Conservation (phyloP, 1,140 invertebrate genomes). For the Drosophila pectinifera region DNA sequence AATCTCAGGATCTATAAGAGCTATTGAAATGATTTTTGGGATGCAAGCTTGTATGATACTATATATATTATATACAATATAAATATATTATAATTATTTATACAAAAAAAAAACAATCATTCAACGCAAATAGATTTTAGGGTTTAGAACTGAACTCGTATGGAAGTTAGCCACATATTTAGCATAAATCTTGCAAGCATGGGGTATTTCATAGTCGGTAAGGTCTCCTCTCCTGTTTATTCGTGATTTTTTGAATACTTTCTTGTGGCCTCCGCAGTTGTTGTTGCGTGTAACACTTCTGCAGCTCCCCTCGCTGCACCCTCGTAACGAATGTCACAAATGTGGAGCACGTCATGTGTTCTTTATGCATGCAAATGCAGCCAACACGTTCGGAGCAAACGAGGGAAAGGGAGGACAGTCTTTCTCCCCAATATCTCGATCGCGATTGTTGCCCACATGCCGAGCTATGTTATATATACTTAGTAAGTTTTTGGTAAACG, state of each 20-base stretch:
- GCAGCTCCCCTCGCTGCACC: conserved; percentile 14
- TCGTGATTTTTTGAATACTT: conserved; percentile 36
- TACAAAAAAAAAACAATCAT: neutral
- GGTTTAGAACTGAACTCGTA: neutral
- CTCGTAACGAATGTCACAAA: conserved; percentile 69
- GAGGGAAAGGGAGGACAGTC: conserved; percentile 16
- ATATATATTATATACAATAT: no score
- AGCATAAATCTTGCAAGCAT: neutral
- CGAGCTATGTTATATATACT: conserved; percentile 34
- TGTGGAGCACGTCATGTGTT: conserved; percentile 78
- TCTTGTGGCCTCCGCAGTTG: conserved; percentile 31
- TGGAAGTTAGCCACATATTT: neutral
- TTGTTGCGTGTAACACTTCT: conserved; percentile 75
- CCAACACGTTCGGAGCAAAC: conserved; percentile 28
- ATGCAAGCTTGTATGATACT: neutral
- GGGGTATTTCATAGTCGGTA: neutral
- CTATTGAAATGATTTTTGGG: neutral
- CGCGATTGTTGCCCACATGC: conserved; percentile 73
- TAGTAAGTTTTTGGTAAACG: conserved; percentile 3
- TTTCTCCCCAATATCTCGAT: conserved; percentile 24
- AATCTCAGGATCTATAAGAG: neutral
- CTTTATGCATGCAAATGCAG: conserved; percentile 66
- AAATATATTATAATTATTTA: neutral
- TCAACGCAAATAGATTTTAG: neutral
- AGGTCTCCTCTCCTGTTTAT: neutral